phyloP scores from a whole-genome alignment of 2,888 invertebrate species.

The Epinotia brunnichana region DNA sequence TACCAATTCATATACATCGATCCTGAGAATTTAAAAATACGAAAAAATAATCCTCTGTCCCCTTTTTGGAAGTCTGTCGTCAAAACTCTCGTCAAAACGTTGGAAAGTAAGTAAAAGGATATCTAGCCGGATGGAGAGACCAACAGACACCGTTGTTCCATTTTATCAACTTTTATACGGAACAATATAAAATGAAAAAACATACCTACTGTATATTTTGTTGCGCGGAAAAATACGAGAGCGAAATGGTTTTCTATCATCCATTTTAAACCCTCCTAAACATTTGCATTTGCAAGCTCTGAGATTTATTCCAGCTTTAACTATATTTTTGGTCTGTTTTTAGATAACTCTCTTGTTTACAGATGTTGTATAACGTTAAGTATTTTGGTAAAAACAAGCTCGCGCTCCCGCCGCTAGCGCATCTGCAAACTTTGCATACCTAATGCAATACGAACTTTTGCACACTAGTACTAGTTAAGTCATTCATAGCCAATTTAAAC shows the following conservation, averaged over 20 bases:
- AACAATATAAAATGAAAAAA: not conserved
- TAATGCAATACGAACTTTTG: conserved; percentile 11
- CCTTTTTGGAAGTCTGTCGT: no score
- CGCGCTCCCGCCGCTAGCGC: not conserved
- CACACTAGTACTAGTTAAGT: not conserved
- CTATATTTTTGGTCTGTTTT: conserved; percentile 6
- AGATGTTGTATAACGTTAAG: conserved; percentile 4
- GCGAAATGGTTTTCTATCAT: not conserved
- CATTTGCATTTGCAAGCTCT: not conserved
- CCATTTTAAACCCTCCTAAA: not conserved
- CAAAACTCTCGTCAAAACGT: not conserved
- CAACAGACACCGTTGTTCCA: no score
- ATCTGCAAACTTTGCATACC: conserved; percentile 14
- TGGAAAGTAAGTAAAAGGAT: not conserved
- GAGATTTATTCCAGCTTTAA: not conserved
- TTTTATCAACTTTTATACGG: no score
- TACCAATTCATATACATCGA: no score
- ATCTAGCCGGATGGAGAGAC: no score
- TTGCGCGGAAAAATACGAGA: not conserved
- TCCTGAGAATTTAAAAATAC: not conserved
- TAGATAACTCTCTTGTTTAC: not conserved
- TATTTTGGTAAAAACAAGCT: conserved; percentile 15
- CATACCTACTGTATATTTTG: not conserved
- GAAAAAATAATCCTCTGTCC: no score
- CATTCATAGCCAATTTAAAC: not conserved